Conservation (phyloP, 2,888 invertebrate genomes). For the Andrena trimmerana region DNA sequence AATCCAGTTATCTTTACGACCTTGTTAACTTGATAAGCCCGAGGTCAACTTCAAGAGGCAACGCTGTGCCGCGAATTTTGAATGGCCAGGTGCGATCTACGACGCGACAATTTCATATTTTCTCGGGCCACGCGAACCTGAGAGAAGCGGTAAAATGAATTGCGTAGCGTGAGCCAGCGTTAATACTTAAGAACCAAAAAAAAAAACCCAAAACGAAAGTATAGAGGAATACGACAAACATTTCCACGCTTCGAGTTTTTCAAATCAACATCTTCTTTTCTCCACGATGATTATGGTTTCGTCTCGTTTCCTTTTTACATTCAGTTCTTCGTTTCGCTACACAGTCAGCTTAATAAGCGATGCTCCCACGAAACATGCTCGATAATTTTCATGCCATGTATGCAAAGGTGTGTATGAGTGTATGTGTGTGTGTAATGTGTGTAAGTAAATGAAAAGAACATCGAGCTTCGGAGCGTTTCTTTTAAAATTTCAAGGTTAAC, state of each 20-base stretch:
- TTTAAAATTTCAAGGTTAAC: neutral
- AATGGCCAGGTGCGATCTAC: conserved; percentile 19
- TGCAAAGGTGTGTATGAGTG: conserved; percentile 31
- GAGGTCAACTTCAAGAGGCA: neutral
- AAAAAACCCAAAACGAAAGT: neutral
- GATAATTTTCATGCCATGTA: conserved; percentile 57
- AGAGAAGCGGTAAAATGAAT: conserved; percentile 4
- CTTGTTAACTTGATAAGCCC: conserved; percentile 15
- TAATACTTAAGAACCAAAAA: conserved; percentile 5
- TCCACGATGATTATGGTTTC: neutral
- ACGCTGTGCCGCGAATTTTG: conserved; percentile 14
- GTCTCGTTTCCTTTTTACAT: conserved; percentile 19
- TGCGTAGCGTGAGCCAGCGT: neutral
- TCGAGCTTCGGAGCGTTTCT: conserved; percentile 50
- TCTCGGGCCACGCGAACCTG: neutral
- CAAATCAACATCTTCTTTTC: conserved; percentile 1
- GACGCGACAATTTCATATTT: neutral
- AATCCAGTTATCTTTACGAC: conserved; percentile 10
- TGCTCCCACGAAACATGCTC: conserved; percentile 61
- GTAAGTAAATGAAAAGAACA: conserved; percentile 41
- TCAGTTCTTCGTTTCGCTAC: conserved; percentile 48
- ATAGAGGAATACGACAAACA: neutral
- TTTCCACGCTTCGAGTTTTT: neutral
- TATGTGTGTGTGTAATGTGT: conserved; percentile 4
- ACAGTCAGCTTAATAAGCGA: conserved; percentile 60